These are phyloP conservation scores for Malaclemys terrapin DNA, from an alignment of 2,113 vertebrate genomes.

Conservation along the genomic window DNA sequence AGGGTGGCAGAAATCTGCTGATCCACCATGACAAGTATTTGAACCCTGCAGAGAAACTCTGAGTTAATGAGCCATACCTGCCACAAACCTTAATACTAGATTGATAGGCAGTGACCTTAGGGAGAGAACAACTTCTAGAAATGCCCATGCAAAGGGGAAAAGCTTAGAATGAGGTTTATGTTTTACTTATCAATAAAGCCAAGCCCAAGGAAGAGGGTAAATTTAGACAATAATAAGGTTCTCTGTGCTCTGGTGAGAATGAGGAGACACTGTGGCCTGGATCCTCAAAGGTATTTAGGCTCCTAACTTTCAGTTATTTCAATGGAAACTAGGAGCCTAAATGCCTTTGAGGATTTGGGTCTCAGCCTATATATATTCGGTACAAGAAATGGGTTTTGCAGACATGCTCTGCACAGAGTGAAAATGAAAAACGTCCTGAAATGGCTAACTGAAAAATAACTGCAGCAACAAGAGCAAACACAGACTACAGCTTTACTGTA, in stretches of 20 bases:
- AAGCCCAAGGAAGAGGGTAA: no score
- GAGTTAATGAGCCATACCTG: no score
- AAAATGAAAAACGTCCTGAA: background rate
- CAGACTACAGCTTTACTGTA: background rate
- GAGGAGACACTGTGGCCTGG: no score
- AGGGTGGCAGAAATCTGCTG: background rate
- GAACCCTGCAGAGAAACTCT: background rate
- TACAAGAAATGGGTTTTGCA: background rate
- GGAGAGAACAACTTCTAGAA: no score
- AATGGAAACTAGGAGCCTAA: background rate
- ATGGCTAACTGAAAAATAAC: background rate
- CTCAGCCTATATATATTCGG: background rate
- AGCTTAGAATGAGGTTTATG: no score
- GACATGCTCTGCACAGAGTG: background rate
- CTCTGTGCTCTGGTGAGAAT: no score
- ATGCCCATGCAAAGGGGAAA: no score
- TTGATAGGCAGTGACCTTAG: no score
- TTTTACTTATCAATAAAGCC: no score
- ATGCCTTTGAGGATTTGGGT: background rate
- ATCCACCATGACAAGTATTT: background rate
- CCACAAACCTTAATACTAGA: no score
- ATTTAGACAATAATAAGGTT: no score
- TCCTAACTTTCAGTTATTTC: background rate
- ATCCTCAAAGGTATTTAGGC: no score
- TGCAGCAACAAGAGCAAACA: background rate